Base-by-base conservation (phyloP, 2,888 invertebrate genomes). In the Limnephilus rhombicus region DNA sequence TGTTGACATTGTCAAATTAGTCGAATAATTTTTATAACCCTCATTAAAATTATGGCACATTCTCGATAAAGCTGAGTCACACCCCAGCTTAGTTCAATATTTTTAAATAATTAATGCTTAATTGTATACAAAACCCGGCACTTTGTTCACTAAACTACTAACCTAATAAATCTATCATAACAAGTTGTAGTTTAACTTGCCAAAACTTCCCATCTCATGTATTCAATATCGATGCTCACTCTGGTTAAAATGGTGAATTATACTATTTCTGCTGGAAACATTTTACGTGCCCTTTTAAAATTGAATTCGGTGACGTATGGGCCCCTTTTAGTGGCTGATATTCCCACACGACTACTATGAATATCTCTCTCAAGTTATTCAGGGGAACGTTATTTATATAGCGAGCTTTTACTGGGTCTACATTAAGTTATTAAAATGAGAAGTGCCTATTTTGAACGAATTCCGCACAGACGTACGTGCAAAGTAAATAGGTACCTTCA, bases 221-320 rank as follows among this genome's bases (percentile, higher is more conserved):
- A 18, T 68, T 68, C 24, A 68, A 18, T 68, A 68, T 68, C 53
- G 53, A 18, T 24, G 53, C 53, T 0, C 18, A 24, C n/a, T 41
- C 85, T 9, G 45, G 13, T 45, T 24, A 85, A 85, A 85, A 45
- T 15, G 18, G n/a, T n/a, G 85, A 85, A 85, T 85, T n/a, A 41
- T 85, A 45, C n/a, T 85, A 85, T 45, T 85, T 41, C 41, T 85
- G 45, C 34, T 18, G 85, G 85, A n/a, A 85, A 41, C 37, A 85
- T 85, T 41, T 85, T 41, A 85, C 85, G 85, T 85, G 85, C 37
- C 45, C n/a, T 41, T 85, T 85, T 85, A 41, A 41, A 85, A 85
- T 85, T 85, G 41, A 41, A 85, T 45, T 41, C 41, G 18, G 82
- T 82, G 82, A 82, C 31, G 82, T 82, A 82, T 82, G 82, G 82